Evolutionary conservation across 2,888 invertebrate species (phyloP).

Genomic region (Zhuqinia jingwanae): DNA sequence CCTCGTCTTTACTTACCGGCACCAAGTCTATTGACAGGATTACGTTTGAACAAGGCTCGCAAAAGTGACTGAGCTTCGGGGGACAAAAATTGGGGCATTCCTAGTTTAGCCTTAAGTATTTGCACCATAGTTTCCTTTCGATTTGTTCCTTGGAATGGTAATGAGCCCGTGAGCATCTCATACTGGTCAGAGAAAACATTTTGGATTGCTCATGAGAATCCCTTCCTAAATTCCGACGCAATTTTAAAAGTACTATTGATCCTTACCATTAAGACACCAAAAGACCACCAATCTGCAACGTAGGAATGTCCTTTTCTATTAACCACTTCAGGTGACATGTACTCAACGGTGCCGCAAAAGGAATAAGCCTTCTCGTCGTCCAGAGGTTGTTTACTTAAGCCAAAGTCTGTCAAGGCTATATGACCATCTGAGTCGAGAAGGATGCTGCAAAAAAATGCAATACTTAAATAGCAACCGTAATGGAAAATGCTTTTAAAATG

Average conservation of each 20-base stretch:
- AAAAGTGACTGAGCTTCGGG: slow-evolving; percentile 97
- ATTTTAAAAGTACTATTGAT: no score
- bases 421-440: slow-evolving; percentile 97
- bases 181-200: slow-evolving; percentile 85
- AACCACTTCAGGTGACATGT: slow-evolving; percentile 99
- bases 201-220: no score
- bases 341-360: slow-evolving; percentile 98
- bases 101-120: slow-evolving; percentile 98
- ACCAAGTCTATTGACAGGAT: slow-evolving; percentile 92
- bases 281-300: slow-evolving; percentile 99
- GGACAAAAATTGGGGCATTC: slow-evolving; percentile 98
- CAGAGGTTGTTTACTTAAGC: slow-evolving; percentile 97
- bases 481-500: no score
- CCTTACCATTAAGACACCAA: slow-evolving; percentile 96
- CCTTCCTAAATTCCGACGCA: no score
- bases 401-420: slow-evolving; percentile 99
- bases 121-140: slow-evolving; percentile 99
- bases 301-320: slow-evolving; percentile 98
- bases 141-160: slow-evolving; percentile 98
- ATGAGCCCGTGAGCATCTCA: slow-evolving; percentile 99
- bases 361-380: slow-evolving; percentile 95
- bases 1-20: slow-evolving; percentile 83
- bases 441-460: slow-evolving; percentile 85
- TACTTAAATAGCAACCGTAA: no score
- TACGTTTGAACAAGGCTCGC: slow-evolving; percentile 97